phyloP scores from a whole-genome alignment of 2,888 invertebrate genomes.

The Drosophila longiperda region DNA sequence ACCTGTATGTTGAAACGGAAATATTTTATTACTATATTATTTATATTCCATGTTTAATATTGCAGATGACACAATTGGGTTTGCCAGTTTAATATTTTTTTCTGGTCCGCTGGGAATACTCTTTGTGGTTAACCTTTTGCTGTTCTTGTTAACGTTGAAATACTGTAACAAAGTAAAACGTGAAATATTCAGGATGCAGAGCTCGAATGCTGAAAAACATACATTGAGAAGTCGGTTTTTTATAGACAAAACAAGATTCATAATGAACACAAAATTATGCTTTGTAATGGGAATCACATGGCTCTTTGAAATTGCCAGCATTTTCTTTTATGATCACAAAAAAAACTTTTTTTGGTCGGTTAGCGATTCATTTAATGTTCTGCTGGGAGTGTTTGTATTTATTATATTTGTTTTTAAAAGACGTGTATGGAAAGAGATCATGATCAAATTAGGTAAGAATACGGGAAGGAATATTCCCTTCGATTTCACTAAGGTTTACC shows the following conservation, averaged over 20 bases:
- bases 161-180: conserved; percentile 91
- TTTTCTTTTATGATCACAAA: conserved; percentile 86
- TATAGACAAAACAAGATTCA: conserved; percentile 89
- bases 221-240: conserved; percentile 88
- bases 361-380: conserved; percentile 89
- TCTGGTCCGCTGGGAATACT: conserved; percentile 88
- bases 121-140: conserved; percentile 88
- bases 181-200: conserved; percentile 90
- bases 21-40: not conserved
- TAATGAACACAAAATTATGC: conserved; percentile 90
- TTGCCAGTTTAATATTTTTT: conserved; percentile 87
- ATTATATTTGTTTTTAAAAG: conserved; percentile 90
- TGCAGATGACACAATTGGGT: conserved; percentile 81
- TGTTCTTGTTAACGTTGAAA: conserved; percentile 89
- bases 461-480: not conserved
- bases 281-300: conserved; percentile 92
- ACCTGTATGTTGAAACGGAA: conserved; percentile 63
- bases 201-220: conserved; percentile 87
- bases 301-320: conserved; percentile 89
- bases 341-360: conserved; percentile 85
- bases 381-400: conserved; percentile 91
- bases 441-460: conserved; percentile 86
- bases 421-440: conserved; percentile 87
- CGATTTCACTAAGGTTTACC: not conserved
- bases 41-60: conserved; percentile 3